Conservation (phyloP, 2,797 vertebrate species). For the Balearica regulorum region DNA sequence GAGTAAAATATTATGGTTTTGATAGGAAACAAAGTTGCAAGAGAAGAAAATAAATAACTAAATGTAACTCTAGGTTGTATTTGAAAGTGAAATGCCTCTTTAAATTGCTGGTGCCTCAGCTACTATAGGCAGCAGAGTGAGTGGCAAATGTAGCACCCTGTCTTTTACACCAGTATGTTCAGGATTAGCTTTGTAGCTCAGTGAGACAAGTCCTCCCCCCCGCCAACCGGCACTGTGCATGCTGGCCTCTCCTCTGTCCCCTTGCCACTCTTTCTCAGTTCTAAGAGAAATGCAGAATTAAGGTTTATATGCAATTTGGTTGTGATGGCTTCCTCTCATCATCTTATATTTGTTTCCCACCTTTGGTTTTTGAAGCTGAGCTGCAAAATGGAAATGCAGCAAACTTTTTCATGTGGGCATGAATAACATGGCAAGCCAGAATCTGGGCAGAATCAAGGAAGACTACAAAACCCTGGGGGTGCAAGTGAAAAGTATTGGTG, state of each 20-base stretch:
- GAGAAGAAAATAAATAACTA: background rate
- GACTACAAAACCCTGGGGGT: background rate
- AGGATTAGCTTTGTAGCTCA: background rate
- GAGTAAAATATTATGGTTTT: background rate
- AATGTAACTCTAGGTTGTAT: background rate
- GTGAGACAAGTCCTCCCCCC: background rate
- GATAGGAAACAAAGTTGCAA: background rate
- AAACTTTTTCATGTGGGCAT: background rate
- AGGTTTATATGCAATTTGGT: background rate
- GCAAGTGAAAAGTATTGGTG: background rate
- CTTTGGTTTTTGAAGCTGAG: background rate
- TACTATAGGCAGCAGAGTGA: background rate
- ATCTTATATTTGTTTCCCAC: background rate
- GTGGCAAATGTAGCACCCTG: background rate
- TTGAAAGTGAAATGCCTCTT: background rate
- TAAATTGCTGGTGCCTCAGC: background rate
- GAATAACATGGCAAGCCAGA: background rate
- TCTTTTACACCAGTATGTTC: background rate
- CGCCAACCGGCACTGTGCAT: fast-evolving
- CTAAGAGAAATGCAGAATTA: background rate
- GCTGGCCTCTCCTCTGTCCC: background rate
- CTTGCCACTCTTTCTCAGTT: background rate
- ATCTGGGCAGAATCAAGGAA: background rate
- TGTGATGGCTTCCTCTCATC: background rate
- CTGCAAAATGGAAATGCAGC: background rate